These are phyloP conservation scores for Melanophora roralis DNA, from an alignment of 2,888 invertebrate genomes.

Conservation along the genomic window DNA sequence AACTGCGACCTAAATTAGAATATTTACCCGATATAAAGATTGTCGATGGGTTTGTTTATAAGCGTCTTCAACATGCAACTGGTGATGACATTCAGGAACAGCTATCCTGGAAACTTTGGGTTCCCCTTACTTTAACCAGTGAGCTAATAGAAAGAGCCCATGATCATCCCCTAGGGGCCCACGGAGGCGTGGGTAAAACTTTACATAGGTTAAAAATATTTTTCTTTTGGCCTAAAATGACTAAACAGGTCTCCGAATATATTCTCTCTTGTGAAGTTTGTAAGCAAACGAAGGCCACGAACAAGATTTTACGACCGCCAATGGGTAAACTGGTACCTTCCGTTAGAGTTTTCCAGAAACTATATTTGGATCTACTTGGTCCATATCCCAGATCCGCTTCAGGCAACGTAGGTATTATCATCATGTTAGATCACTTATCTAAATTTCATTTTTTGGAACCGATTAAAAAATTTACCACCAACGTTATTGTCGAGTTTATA, in stretches of 20 bases:
- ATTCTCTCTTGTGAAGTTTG: not conserved
- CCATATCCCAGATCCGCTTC: constrained; percentile 1
- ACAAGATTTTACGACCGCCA: not conserved
- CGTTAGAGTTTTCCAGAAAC: not conserved
- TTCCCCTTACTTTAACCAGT: not conserved
- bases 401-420: not conserved
- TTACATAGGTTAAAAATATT: not conserved
- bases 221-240: constrained; percentile 1
- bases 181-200: not conserved
- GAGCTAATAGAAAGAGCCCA: not conserved
- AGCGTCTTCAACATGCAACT: not conserved
- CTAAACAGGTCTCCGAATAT: not conserved
- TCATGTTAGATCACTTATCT: not conserved
- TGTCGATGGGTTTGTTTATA: constrained; percentile 14
- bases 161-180: not conserved
- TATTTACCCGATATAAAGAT: constrained; percentile 12
- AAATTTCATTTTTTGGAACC: constrained; percentile 4
- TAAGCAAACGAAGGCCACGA: not conserved
- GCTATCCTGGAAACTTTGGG: constrained; percentile 34
- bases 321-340: not conserved
- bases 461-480: not conserved
- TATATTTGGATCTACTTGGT: not conserved
- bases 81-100: constrained; percentile 6
- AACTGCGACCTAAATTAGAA: not conserved
- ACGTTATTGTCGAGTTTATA: not conserved